Evolutionary conservation across 2,888 invertebrate species (phyloP).

Genomic region (Dasysyrphus tricinctus): DNA sequence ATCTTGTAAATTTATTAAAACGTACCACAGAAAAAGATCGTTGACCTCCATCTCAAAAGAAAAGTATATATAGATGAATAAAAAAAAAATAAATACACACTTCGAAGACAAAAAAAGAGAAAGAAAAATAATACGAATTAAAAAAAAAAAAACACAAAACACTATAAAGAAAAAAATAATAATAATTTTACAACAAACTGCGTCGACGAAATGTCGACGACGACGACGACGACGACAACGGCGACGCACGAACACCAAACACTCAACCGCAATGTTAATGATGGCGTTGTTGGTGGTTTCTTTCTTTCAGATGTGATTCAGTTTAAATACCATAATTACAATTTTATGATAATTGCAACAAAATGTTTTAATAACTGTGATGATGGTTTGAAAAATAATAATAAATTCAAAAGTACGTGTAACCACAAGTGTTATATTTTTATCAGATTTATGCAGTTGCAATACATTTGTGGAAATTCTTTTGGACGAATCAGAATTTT

Average conservation of each 20-base stretch:
- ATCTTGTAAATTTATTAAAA: slow-evolving; percentile 61
- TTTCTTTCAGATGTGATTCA: slow-evolving; percentile 22
- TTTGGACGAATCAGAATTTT: background rate
- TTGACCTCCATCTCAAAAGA: slow-evolving; percentile 67
- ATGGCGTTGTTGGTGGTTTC: slow-evolving; percentile 33
- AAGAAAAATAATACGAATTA: slow-evolving; percentile 52
- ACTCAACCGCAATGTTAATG: slow-evolving; percentile 30
- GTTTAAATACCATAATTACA: slow-evolving; percentile 60
- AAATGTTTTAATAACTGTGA: slow-evolving; percentile 34
- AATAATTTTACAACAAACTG: slow-evolving; percentile 33
- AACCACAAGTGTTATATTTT: background rate
- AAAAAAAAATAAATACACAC: slow-evolving; percentile 7
- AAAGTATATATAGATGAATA: slow-evolving; percentile 23
- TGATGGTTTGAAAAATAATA: background rate
- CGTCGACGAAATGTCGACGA: slow-evolving; percentile 3
- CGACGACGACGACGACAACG: background rate
- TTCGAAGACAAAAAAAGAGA: slow-evolving; percentile 48
- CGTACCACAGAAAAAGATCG: slow-evolving; percentile 63
- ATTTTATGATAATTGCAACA: slow-evolving; percentile 57
- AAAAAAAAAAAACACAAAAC: slow-evolving; percentile 12
- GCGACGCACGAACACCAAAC: slow-evolving; percentile 14
- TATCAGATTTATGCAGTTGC: background rate
- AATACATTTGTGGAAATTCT: background rate
- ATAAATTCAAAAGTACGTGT: slow-evolving; percentile 3
- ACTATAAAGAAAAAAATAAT: slow-evolving; percentile 9